A percentile compares a stretch with the other conserved stretches of the same genome.
Evolutionary conservation across 2,797 vertebrate species (phyloP).

Genomic region (Scomberomorus guttatus): DNA sequence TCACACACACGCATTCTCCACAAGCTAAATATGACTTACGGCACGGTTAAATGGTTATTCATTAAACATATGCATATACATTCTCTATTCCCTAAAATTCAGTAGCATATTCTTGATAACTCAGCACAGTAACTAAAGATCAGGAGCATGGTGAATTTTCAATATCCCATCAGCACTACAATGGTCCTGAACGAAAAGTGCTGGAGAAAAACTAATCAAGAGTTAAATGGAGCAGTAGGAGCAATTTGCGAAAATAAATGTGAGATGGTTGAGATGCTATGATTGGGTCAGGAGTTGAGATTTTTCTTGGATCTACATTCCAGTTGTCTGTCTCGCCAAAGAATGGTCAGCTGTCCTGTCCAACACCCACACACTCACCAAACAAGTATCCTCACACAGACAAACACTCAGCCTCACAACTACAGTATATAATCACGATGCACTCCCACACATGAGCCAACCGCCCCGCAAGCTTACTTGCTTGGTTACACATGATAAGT

Average conservation of each 20-base stretch:
- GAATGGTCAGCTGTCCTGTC: not conserved
- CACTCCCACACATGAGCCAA: not conserved
- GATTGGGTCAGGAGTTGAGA: not conserved
- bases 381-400: not conserved
- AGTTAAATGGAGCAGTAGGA: constrained; percentile 10
- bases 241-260: constrained; percentile 37
- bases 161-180: not conserved
- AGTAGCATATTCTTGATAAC: not conserved
- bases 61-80: not conserved
- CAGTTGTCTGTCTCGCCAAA: not conserved
- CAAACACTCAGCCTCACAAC: not conserved
- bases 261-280: not conserved
- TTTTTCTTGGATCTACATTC: not conserved
- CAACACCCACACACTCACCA: not conserved
- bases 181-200: constrained; percentile 7
- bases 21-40: not conserved
- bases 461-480: not conserved
- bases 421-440: not conserved
- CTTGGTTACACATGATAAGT: constrained; percentile 8
- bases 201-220: constrained; percentile 25
- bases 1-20: not conserved
- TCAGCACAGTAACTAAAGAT: constrained; percentile 7
- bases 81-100: no score
- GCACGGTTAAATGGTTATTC: not conserved
- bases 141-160: not conserved